Evolutionary conservation across 2,113 vertebrate genomes (phyloP), one percentile per base, ranked within the genome.

Genomic region (Thalassoma bifasciatum): DNA sequence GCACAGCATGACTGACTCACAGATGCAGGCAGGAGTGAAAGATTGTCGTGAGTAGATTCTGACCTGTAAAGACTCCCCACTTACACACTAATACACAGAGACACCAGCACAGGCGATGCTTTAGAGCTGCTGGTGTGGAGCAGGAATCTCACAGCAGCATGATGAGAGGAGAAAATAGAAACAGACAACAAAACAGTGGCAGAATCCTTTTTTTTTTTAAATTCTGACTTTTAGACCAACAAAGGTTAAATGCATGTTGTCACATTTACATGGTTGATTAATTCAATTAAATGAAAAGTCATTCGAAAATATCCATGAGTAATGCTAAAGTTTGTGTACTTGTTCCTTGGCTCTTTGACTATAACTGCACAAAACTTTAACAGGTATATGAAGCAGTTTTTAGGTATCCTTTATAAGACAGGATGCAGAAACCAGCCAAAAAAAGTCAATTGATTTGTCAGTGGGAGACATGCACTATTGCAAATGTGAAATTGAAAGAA

Each of bases 81-180:
- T 38, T 40, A 57, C 65, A 80, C 75, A 77, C 68, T 50, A 57
- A 75, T 72, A 80, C 80, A 79, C 61, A 63, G 49, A 85, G 74
- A 83, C 81, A 80, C 40, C 66, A 61, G 42, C 70, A 77, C 52
- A 24, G 38, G 42, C 22, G 56, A 51, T n/a, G 42, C 60, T 30
- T 46, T 77, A 59, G 69, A 66, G 73, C 66, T 44, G 61, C 68
- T 65, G 60, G 75, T 69, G 46, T 19, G 56, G 44, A 68, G 56
- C 56, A 62, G 65, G 82, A 90, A 91, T 91, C 61, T 91, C 74
- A 87, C 89, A 85, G 70, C 75, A 74, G 30, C 38, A 53, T 64
- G 80, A 8, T n/a, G 30, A 74, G 23, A 9, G 49, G 66, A 36
- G 51, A 52, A 85, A 81, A 77, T 70, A 72, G 57, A 75, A 50